These are phyloP conservation scores for Genyomyrus donnyi DNA, from an alignment of 2,113 vertebrate genomes.

Conservation along the genomic window DNA sequence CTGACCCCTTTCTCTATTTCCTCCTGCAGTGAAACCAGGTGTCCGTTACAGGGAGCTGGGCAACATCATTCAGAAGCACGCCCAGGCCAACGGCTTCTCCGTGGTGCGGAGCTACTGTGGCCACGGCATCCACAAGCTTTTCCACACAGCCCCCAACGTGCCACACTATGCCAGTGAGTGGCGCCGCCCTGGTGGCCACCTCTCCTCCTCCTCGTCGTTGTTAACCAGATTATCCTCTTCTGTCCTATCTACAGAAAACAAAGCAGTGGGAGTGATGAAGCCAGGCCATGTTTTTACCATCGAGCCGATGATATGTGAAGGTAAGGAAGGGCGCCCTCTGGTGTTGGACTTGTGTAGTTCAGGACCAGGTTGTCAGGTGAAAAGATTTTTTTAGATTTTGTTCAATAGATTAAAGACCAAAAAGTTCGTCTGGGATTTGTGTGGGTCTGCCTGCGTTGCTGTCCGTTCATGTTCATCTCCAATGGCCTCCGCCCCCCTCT, in stretches of 20 bases:
- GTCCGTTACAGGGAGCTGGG: constrained; percentile 91
- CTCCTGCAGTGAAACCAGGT: constrained; percentile 84
- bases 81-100: constrained; percentile 92
- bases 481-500: not conserved
- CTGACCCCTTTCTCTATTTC: not conserved
- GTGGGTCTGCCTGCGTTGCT: not conserved
- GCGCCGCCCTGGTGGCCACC: not conserved
- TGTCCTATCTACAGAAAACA: constrained; percentile 79
- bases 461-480: not conserved
- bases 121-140: constrained; percentile 95
- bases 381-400: not conserved
- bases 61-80: constrained; percentile 97
- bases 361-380: not conserved
- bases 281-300: constrained; percentile 96
- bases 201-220: not conserved
- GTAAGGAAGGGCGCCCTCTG: constrained; percentile 53
- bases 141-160: constrained; percentile 94
- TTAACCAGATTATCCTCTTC: not conserved
- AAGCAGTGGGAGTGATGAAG: constrained; percentile 98
- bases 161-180: constrained; percentile 87
- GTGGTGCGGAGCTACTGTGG: constrained; percentile 97
- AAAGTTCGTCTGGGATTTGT: not conserved
- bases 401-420: not conserved
- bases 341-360: not conserved
- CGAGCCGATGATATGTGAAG: constrained; percentile 99